phyloP scores from a whole-genome alignment of 2,888 invertebrate species.

The Pachliopta kotzebuea region DNA sequence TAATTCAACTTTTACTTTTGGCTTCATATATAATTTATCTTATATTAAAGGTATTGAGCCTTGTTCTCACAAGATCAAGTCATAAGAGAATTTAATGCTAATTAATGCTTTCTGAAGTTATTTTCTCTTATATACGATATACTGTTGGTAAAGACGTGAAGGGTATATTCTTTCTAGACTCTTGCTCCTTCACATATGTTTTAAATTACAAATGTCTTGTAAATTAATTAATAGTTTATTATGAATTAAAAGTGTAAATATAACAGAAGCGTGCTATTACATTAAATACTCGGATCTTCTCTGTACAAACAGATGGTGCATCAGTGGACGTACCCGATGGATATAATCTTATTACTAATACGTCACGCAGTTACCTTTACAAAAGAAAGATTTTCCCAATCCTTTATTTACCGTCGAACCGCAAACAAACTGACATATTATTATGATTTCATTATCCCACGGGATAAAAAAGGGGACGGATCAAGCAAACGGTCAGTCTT shows the following conservation, averaged over 20 bases:
- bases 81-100: no score
- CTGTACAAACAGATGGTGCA: constrained; percentile 15
- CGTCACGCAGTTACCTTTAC: constrained; percentile 42
- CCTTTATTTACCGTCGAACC: constrained; percentile 45
- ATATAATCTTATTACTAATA: constrained; percentile 50
- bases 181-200: no score
- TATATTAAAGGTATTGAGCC: no score
- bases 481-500: constrained; percentile 48
- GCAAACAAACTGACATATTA: constrained; percentile 50
- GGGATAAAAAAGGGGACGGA: constrained; percentile 48
- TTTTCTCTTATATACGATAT: no score
- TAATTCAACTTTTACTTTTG: no score
- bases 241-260: neutral
- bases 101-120: no score
- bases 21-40: no score
- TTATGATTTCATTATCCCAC: constrained; percentile 45
- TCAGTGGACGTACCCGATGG: constrained; percentile 30
- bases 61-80: no score
- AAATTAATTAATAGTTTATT: neutral
- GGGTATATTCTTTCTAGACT: no score
- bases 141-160: no score
- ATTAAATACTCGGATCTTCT: constrained; percentile 16
- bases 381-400: constrained; percentile 38
- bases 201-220: neutral
- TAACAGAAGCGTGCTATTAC: constrained; percentile 23